These are phyloP conservation scores for Drosophila borealis DNA, from an alignment of 2,888 invertebrate species.

Conservation along the genomic window DNA sequence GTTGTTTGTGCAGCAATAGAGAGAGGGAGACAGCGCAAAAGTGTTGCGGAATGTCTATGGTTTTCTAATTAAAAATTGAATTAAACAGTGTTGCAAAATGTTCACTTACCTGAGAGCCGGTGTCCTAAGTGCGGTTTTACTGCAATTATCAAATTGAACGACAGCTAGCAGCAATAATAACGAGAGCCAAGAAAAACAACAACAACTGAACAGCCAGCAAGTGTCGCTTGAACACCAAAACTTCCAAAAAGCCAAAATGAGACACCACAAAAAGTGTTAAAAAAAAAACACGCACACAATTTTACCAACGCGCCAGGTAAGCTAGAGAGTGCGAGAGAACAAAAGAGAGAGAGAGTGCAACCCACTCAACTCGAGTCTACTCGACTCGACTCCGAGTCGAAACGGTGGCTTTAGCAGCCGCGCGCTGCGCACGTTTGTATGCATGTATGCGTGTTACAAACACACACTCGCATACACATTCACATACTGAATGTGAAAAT, in stretches of 20 bases:
- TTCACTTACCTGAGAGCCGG: slow-evolving; percentile 38
- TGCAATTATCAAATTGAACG: slow-evolving; percentile 22
- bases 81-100: slow-evolving; percentile 12
- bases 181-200: neutral
- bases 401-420: slow-evolving; percentile 32
- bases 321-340: slow-evolving; percentile 18
- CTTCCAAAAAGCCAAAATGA: slow-evolving; percentile 30
- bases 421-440: slow-evolving; percentile 14
- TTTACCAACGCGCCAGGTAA: slow-evolving; percentile 38
- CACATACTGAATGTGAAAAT: slow-evolving; percentile 1
- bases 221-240: slow-evolving; percentile 15
- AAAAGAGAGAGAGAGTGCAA: slow-evolving; percentile 13
- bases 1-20: slow-evolving; percentile 15
- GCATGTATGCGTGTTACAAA: slow-evolving; percentile 10
- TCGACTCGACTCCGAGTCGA: slow-evolving; percentile 31
- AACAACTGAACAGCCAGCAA: slow-evolving; percentile 19
- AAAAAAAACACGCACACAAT: slow-evolving; percentile 22
- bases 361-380: slow-evolving; percentile 37
- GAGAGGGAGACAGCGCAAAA: slow-evolving; percentile 9
- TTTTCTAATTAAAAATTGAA: slow-evolving; percentile 29
- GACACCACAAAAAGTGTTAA: slow-evolving; percentile 20
- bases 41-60: slow-evolving; percentile 35
- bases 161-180: slow-evolving; percentile 25
- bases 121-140: slow-evolving; percentile 10
- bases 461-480: slow-evolving; percentile 4